Evolutionary conservation across 2,888 invertebrate genomes (phyloP).

Genomic region (Drosophila greeni): DNA sequence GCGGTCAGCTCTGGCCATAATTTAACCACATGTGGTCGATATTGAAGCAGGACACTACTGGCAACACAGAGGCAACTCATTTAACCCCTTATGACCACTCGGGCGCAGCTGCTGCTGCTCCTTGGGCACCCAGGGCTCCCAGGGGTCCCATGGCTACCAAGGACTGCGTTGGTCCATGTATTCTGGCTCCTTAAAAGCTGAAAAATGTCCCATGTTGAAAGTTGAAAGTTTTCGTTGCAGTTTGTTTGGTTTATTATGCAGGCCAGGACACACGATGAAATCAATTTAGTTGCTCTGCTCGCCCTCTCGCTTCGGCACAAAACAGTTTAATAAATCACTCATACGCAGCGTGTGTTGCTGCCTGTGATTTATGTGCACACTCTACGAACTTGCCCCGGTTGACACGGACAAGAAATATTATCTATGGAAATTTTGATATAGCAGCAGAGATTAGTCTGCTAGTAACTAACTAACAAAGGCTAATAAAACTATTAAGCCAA

Average conservation of each 20-base stretch:
- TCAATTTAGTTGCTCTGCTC: conserved; percentile 52
- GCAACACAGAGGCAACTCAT: conserved; percentile 41
- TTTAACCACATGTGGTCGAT: conserved; percentile 73
- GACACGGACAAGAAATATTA: conserved; percentile 41
- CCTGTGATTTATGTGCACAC: conserved; percentile 43
- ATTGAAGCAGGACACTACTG: conserved; percentile 45
- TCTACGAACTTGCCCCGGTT: conserved; percentile 28
- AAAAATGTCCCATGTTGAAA: conserved; percentile 37
- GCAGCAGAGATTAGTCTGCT: conserved; percentile 25
- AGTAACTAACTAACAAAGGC: conserved; percentile 7
- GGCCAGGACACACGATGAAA: conserved; percentile 51
- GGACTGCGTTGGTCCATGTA: conserved; percentile 6
- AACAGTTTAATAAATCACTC: conserved; percentile 65
- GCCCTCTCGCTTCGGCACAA: conserved; percentile 25
- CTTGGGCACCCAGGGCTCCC: conserved; percentile 11
- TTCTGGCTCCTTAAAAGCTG: conserved; percentile 30
- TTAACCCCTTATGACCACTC: conserved; percentile 66
- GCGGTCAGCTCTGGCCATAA: conserved; percentile 56
- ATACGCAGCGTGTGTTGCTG: conserved; percentile 54
- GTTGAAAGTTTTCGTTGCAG: conserved; percentile 40
- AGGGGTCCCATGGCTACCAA: not conserved
- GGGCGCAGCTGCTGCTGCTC: conserved; percentile 49
- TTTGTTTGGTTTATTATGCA: conserved; percentile 62
- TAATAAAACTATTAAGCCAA: conserved; percentile 26
- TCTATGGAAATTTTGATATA: conserved; percentile 40